Evolutionary conservation across 2,797 vertebrate species (phyloP).

Genomic region (Gastrophryne carolinensis): DNA sequence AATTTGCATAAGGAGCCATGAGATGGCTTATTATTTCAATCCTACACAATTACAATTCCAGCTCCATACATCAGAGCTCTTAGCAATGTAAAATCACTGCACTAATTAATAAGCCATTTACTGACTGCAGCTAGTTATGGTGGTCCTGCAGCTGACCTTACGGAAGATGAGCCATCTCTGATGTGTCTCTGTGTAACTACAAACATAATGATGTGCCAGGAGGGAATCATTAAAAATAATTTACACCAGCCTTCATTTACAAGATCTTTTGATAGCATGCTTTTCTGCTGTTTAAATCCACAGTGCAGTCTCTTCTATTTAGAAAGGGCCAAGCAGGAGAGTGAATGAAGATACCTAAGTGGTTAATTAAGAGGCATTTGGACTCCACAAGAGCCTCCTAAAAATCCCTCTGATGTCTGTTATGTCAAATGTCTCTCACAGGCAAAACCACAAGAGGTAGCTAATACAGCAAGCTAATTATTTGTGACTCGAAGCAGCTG

Average conservation of each 20-base stretch:
- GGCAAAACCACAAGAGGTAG: constrained; percentile 92
- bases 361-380: constrained; percentile 99
- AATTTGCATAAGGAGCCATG: constrained; percentile 99
- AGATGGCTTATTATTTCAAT: constrained; percentile 98
- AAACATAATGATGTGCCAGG: constrained; percentile 99
- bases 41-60: constrained; percentile 95
- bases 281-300: constrained; percentile 95
- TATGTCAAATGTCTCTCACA: constrained; percentile 98
- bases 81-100: constrained; percentile 96
- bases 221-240: constrained; percentile 99
- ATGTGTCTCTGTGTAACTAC: constrained; percentile 98
- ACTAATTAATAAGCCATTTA: constrained; percentile 99
- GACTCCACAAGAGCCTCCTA: constrained; percentile 94
- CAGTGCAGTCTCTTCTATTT: constrained; percentile 89
- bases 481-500: constrained; percentile 88
- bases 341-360: constrained; percentile 96
- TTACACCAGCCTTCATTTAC: constrained; percentile 99
- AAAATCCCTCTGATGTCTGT: constrained; percentile 99
- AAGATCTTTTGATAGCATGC: constrained; percentile 99
- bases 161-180: constrained; percentile 92
- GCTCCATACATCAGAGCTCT: constrained; percentile 98
- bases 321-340: constrained; percentile 87
- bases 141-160: constrained; percentile 97
- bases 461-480: constrained; percentile 95
- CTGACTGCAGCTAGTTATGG: constrained; percentile 95